These are phyloP conservation scores for Podocnemis expansa DNA, from an alignment of 2,113 vertebrate species.

Conservation along the genomic window DNA sequence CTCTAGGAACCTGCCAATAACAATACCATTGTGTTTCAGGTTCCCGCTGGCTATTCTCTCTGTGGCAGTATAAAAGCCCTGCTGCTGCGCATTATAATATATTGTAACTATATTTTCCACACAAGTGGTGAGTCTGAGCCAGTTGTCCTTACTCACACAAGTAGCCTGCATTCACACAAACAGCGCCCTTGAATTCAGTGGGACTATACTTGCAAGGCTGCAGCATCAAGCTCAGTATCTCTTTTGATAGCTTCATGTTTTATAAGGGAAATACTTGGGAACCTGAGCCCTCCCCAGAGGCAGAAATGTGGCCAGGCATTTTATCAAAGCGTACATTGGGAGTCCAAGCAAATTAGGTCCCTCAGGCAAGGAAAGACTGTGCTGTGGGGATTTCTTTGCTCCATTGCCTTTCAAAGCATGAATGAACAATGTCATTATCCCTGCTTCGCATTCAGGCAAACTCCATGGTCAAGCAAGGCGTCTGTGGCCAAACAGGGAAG, in stretches of 20 bases:
- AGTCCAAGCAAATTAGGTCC: neutral
- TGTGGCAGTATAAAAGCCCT: neutral
- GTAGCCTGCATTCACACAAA: fast-evolving
- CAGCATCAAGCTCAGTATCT: fast-evolving
- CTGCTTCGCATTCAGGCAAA: neutral
- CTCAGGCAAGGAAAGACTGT: neutral
- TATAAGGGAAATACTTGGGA: neutral
- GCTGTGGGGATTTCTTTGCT: neutral
- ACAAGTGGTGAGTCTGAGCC: neutral
- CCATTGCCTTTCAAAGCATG: neutral
- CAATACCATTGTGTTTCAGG: slow-evolving; percentile 25
- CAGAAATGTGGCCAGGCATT: neutral
- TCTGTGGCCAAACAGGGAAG: neutral
- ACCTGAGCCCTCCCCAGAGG: neutral
- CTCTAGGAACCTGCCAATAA: slow-evolving; percentile 47
- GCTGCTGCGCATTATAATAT: neutral
- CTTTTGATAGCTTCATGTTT: neutral
- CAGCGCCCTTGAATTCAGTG: neutral
- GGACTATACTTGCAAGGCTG: neutral
- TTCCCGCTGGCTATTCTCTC: neutral
- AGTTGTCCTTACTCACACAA: neutral
- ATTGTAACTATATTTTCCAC: neutral
- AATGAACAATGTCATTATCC: neutral
- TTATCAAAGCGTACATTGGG: neutral
- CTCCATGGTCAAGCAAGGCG: neutral